phyloP scores from a whole-genome alignment of 92 coral and sea anemone species.

The Palythoa grandiflora region DNA sequence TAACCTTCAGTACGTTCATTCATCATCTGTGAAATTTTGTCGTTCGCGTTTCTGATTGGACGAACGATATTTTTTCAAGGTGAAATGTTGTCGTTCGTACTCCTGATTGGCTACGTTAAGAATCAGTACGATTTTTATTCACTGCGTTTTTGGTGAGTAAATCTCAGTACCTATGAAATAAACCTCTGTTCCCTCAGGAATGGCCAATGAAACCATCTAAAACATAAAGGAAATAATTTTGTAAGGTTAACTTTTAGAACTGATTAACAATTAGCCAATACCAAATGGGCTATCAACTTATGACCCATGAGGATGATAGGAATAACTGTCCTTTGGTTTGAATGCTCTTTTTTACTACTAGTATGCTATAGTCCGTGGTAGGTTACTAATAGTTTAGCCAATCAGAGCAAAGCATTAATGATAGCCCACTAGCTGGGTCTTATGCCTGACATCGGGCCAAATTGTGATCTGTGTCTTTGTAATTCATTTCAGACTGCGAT shows the following conservation, averaged over 20 bases:
- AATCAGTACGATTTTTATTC: too few relatives aligned
- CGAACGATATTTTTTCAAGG: too few relatives aligned
- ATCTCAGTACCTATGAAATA: too few relatives aligned
- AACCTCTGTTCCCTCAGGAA: conserved; percentile 73
- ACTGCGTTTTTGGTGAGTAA: too few relatives aligned
- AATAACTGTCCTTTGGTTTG: not conserved
- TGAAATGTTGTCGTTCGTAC: too few relatives aligned
- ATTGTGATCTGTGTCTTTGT: conserved; percentile 2
- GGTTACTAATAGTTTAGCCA: conserved; percentile 4
- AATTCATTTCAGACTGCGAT: conserved; percentile 7
- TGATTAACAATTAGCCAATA: not conserved
- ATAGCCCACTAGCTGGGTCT: not conserved
- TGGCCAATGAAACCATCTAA: conserved; percentile 66
- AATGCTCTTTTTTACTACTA: not conserved
- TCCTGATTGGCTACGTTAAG: too few relatives aligned
- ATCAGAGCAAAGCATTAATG: conserved; percentile 17
- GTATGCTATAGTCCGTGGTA: conserved; percentile 13
- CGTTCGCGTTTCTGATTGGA: too few relatives aligned
- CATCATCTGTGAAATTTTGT: too few relatives aligned
- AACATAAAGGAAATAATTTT: conserved; percentile 23
- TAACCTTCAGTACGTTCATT: too few relatives aligned
- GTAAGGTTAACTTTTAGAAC: not conserved
- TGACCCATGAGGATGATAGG: conserved; percentile 11
- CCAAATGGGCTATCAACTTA: not conserved
- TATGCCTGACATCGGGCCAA: not conserved